Percentiles rank a stretch among this genome's conserved stretches.
phyloP scores from a whole-genome alignment of 2,113 vertebrate species.

The Tichodroma muraria region DNA sequence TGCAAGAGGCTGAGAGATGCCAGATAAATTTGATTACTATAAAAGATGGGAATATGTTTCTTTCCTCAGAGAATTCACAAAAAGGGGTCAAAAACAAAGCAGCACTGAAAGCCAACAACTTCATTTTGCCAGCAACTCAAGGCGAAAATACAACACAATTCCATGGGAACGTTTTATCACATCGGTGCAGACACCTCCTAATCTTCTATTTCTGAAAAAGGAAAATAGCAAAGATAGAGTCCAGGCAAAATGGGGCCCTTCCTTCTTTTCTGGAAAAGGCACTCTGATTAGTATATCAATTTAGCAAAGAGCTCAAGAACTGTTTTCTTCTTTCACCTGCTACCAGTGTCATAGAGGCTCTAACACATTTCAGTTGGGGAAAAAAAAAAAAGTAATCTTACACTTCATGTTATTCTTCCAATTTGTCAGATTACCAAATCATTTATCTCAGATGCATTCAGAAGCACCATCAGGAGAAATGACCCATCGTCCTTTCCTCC shows the following conservation, averaged over 20 bases:
- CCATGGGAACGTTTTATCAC: conserved; percentile 72
- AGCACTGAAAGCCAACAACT: conserved; percentile 75
- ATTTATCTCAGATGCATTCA: not conserved
- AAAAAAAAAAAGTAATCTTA: not conserved
- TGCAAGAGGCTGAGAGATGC: conserved; percentile 82
- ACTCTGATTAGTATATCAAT: conserved; percentile 51
- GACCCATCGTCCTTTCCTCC: not conserved
- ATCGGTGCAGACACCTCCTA: conserved; percentile 71
- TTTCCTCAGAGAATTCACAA: conserved; percentile 83
- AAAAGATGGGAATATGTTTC: conserved; percentile 85
- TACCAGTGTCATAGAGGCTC: not conserved
- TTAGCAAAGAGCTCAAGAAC: conserved; percentile 39
- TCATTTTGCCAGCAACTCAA: conserved; percentile 73
- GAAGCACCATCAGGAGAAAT: not conserved
- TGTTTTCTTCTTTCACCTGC: conserved; percentile 28
- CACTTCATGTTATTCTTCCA: not conserved
- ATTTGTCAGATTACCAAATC: not conserved
- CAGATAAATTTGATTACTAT: conserved; percentile 93
- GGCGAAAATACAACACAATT: conserved; percentile 75
- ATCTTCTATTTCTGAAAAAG: conserved; percentile 71
- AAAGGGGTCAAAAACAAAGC: conserved; percentile 85
- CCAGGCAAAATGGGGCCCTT: conserved; percentile 68
- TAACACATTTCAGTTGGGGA: not conserved
- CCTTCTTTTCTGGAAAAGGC: conserved; percentile 60
- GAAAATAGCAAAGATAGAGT: conserved; percentile 69